phyloP scores from a whole-genome alignment of 2,113 vertebrate species.

The Nyctibius bracteatus region DNA sequence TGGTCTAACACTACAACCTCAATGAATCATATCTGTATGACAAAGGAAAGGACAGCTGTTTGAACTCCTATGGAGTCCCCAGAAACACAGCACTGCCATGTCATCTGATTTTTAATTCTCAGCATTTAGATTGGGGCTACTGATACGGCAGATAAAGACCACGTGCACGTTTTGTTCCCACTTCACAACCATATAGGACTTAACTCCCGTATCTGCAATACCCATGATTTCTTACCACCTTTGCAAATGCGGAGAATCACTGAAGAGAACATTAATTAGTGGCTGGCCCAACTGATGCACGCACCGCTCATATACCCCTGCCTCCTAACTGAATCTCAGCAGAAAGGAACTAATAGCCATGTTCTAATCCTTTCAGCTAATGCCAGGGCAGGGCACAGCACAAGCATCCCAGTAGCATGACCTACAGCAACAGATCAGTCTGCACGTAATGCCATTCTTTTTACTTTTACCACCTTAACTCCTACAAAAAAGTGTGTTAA shows the following conservation, averaged over 20 bases:
- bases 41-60: background rate
- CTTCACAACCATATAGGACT: background rate
- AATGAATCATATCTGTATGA: background rate
- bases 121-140: background rate
- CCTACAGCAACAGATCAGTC: background rate
- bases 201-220: background rate
- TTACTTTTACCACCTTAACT: background rate
- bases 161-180: background rate
- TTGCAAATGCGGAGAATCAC: background rate
- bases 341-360: background rate
- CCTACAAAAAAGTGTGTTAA: background rate
- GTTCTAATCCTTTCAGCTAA: background rate
- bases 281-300: background rate
- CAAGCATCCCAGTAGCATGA: background rate
- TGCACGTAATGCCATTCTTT: accelerated
- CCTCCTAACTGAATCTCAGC: background rate
- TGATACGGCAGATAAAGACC: background rate
- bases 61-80: background rate
- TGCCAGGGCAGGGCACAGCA: background rate
- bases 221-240: background rate
- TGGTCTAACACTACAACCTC: background rate
- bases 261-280: background rate
- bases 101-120: background rate
- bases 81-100: background rate
- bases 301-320: accelerated